These are phyloP conservation scores for Phenacoccus solenopsis DNA, from an alignment of 1,140 invertebrate genomes.

Conservation along the genomic window DNA sequence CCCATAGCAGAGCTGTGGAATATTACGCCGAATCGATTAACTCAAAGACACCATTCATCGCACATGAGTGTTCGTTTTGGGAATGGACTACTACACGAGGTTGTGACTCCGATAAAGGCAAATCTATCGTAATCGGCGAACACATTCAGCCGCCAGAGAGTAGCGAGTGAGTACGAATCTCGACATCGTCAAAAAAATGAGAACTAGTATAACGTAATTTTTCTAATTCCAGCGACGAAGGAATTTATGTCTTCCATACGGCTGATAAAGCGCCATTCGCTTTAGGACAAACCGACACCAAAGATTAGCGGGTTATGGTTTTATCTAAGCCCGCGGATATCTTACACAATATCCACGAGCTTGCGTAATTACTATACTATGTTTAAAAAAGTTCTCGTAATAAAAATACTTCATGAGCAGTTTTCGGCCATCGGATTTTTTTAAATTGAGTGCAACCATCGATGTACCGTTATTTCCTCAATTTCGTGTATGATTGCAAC, in stretches of 20 bases:
- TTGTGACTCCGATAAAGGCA: not conserved
- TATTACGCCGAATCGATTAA: not conserved
- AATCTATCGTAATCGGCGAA: not conserved
- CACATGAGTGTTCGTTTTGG: not conserved
- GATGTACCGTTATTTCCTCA: not conserved
- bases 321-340: not conserved
- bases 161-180: too few species aligned
- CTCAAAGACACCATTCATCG: not conserved
- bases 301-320: not conserved
- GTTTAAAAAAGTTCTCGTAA: not conserved
- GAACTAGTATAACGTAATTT: too few species aligned
- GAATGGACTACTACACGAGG: not conserved
- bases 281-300: not conserved
- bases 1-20: not conserved
- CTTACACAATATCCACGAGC: not conserved
- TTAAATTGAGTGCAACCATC: too few species aligned
- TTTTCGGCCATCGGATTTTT: too few species aligned
- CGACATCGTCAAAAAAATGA: too few species aligned
- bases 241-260: not conserved
- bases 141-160: not conserved
- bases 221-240: not conserved
- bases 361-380: not conserved
- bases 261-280: not conserved
- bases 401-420: not conserved
- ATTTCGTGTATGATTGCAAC: too few species aligned